Conservation (phyloP, 1,140 invertebrate species). For the Papilio polytes region DNA sequence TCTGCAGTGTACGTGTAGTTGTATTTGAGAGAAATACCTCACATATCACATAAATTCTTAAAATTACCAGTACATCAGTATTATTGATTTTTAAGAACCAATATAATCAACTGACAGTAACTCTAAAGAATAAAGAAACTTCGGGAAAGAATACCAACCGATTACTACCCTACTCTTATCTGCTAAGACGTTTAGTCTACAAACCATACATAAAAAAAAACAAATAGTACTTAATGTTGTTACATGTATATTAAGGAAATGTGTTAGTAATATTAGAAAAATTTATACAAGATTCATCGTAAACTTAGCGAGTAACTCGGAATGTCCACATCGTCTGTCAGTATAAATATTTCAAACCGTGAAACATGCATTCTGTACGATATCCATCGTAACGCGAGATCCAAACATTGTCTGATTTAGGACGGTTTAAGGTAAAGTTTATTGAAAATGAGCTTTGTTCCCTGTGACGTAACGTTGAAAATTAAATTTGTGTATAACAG, state of each 20-base stretch:
- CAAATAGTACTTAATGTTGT: background rate
- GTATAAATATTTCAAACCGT: slow-evolving; percentile 28
- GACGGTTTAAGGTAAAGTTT: background rate
- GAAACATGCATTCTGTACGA: slow-evolving; percentile 29
- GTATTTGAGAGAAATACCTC: background rate
- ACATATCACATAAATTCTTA: background rate
- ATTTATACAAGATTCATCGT: background rate
- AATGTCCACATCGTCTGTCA: slow-evolving; percentile 7
- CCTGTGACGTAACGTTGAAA: background rate
- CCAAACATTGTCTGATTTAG: slow-evolving; percentile 33
- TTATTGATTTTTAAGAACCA: background rate
- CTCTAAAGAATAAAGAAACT: background rate
- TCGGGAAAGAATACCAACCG: background rate
- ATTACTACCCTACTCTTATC: background rate
- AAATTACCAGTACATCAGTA: background rate
- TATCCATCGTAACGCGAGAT: slow-evolving; percentile 13
- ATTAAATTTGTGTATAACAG: slow-evolving; percentile 10
- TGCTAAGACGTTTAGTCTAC: background rate
- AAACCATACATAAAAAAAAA: background rate
- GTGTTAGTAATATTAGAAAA: background rate
- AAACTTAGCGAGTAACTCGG: background rate
- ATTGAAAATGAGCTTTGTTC: slow-evolving; percentile 1
- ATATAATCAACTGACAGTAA: background rate
- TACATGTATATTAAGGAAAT: background rate
- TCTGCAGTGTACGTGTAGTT: background rate